These are phyloP conservation scores for Mustelus asterias DNA, from an alignment of 2,113 vertebrate species.

Conservation along the genomic window DNA sequence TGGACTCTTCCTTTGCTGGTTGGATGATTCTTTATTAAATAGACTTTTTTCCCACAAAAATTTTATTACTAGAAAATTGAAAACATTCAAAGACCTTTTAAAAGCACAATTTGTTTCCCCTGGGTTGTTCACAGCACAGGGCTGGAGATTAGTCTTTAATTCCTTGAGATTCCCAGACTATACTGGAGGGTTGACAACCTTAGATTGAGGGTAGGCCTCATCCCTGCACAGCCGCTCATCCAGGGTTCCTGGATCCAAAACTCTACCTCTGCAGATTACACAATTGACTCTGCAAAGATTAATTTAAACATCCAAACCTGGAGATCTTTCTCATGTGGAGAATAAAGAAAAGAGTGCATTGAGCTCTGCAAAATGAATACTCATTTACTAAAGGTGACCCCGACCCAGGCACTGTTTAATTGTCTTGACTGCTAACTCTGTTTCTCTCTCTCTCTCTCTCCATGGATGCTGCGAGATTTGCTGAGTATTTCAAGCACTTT, in stretches of 20 bases:
- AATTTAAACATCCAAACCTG: background rate
- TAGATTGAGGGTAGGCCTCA: background rate
- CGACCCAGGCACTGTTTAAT: background rate
- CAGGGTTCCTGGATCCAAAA: background rate
- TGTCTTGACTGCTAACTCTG: background rate
- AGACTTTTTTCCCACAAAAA: background rate
- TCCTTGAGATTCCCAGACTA: background rate
- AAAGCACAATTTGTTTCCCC: background rate
- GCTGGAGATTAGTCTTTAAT: background rate
- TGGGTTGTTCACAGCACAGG: background rate
- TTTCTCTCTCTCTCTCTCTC: background rate
- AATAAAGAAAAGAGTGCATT: background rate
- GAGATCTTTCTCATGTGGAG: conserved; percentile 1
- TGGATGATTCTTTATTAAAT: background rate
- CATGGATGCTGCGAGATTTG: background rate
- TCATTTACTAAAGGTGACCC: background rate
- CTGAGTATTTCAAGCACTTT: background rate
- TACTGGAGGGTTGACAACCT: background rate
- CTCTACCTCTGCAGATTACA: background rate
- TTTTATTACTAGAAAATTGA: background rate
- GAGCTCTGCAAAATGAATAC: background rate
- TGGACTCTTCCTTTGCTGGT: background rate
- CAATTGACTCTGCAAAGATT: background rate
- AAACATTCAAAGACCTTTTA: background rate
- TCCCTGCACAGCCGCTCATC: background rate